Percentiles rank a stretch among this genome's conserved stretches.
These are phyloP conservation scores for Stegostoma tigrinum DNA, from an alignment of 2,113 vertebrate species.

Conservation along the genomic window DNA sequence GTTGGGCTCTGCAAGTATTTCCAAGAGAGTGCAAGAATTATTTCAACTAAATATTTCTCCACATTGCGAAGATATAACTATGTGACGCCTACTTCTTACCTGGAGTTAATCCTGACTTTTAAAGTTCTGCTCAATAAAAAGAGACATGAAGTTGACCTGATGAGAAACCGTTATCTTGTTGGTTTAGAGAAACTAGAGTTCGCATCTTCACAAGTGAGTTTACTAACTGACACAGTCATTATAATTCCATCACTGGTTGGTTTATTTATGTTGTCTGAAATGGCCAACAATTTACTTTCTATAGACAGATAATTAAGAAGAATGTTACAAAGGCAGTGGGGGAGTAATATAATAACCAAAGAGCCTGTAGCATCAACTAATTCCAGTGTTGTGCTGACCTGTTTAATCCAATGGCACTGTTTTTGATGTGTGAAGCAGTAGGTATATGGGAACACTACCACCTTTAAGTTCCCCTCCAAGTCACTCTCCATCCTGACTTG, in stretches of 20 bases:
- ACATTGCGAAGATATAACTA: conserved; percentile 78
- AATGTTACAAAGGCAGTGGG: background rate
- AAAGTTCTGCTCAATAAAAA: conserved; percentile 71
- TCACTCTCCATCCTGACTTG: no score
- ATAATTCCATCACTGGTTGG: background rate
- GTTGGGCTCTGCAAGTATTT: conserved; percentile 85
- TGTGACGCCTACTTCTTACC: conserved; percentile 84
- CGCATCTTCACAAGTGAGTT: conserved; percentile 74
- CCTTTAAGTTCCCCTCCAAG: no score
- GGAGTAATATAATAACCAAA: no score
- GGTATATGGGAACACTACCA: no score
- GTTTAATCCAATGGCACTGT: background rate
- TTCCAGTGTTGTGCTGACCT: background rate
- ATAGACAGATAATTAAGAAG: background rate
- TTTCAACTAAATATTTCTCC: conserved; percentile 67
- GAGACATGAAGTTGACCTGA: conserved; percentile 69
- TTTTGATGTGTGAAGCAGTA: no score
- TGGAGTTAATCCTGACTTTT: conserved; percentile 85
- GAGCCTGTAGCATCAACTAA: background rate
- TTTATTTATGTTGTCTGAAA: background rate
- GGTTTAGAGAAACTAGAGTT: conserved; percentile 84
- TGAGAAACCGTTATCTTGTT: conserved; percentile 69
- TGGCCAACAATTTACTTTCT: background rate
- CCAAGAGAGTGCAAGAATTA: conserved; percentile 68
- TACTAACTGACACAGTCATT: background rate